phyloP scores from a whole-genome alignment of 2,113 vertebrate species.

The Macaca fascicularis region T2T-MFA8v1.1 NC_088375.1:50751501-50752000 shows the following conservation, averaged over 20 bases:
- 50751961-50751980: neutral
- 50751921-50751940: neutral
- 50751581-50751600: too few relatives aligned
- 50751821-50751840: neutral
- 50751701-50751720: slow-evolving; percentile 95
- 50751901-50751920: neutral
- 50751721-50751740: slow-evolving; percentile 99
- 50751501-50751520: too few relatives aligned
- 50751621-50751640: neutral
- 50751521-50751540: too few relatives aligned
- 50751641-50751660: neutral
- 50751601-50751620: too few relatives aligned
- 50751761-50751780: slow-evolving; percentile 75
- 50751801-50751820: neutral
- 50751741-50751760: slow-evolving; percentile 99
- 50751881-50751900: neutral
- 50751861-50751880: neutral
- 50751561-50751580: too few relatives aligned
- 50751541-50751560: too few relatives aligned
- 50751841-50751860: neutral
- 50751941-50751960: neutral
- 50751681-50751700: slow-evolving; percentile 95
- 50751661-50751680: slow-evolving; percentile 77
- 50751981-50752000: neutral
- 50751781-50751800: neutral